A percentile compares a stretch with the other conserved stretches of the same genome.
These are phyloP conservation scores for Hylia prasina DNA, from an alignment of 2,113 vertebrate genomes.

Conservation along the genomic window DNA sequence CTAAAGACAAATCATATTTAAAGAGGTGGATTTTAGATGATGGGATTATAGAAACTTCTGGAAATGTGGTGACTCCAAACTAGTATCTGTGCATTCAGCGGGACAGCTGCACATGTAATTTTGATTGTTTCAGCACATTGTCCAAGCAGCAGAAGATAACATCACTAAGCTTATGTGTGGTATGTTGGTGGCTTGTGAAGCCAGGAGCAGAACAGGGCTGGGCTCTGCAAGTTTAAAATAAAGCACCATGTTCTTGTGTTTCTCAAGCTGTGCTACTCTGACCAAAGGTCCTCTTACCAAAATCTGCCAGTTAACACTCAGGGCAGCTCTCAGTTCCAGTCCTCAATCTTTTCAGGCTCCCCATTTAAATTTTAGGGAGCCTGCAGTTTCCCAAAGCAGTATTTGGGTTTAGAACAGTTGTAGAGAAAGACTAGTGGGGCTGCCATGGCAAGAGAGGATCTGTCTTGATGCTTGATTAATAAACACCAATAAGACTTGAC, in stretches of 20 bases:
- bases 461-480: neutral
- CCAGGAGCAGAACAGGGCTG: neutral
- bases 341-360: neutral
- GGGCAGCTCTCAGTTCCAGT: neutral
- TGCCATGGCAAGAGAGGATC: neutral
- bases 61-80: neutral
- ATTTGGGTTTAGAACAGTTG: neutral
- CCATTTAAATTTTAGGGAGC: neutral
- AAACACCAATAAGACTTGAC: neutral
- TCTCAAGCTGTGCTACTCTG: neutral
- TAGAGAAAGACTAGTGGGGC: neutral
- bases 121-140: neutral
- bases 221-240: neutral
- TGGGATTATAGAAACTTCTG: neutral
- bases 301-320: neutral
- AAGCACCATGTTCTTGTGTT: neutral
- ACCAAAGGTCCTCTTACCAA: neutral
- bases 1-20: neutral
- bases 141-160: neutral
- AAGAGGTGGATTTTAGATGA: neutral
- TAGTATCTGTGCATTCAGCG: neutral
- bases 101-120: neutral
- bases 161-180: neutral
- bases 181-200: neutral
- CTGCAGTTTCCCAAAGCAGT: neutral